These are phyloP conservation scores for Apostichopus parvimensis DNA, from an alignment of 35 echinoderm and acorn worm species.

Conservation along the genomic window DNA sequence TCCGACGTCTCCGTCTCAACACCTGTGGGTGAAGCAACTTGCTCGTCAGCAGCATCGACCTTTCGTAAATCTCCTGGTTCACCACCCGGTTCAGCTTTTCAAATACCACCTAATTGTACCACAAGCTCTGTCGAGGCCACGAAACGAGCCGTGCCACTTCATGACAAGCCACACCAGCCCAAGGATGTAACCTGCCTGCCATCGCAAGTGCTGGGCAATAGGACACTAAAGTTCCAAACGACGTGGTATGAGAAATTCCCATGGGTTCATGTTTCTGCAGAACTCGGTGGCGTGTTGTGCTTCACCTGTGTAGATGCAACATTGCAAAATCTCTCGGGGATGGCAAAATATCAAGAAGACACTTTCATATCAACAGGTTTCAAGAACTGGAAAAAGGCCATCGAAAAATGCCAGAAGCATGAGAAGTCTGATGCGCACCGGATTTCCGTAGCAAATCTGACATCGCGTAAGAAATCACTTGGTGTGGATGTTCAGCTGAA, in stretches of 20 bases:
- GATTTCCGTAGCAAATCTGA: background rate
- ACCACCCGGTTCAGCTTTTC: constrained; percentile 4
- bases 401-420: constrained; percentile 15
- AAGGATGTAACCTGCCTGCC: background rate
- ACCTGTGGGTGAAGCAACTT: background rate
- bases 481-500: constrained; percentile 21
- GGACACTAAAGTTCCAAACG: background rate
- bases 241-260: background rate
- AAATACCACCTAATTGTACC: background rate
- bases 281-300: background rate
- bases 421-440: constrained; percentile 22
- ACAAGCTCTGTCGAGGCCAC: background rate
- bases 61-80: background rate
- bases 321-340: background rate
- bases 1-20: background rate
- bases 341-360: constrained; percentile 9
- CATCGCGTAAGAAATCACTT: background rate
- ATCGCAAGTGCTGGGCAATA: background rate
- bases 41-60: background rate
- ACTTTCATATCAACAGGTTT: constrained; percentile 57
- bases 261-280: background rate
- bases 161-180: too few relatives aligned
- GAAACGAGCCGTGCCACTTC: too few relatives aligned
- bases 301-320: background rate
- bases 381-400: constrained; percentile 66